Evolutionary conservation across 2,113 vertebrate species (phyloP).

Genomic region (Synodontis membranacea): DNA sequence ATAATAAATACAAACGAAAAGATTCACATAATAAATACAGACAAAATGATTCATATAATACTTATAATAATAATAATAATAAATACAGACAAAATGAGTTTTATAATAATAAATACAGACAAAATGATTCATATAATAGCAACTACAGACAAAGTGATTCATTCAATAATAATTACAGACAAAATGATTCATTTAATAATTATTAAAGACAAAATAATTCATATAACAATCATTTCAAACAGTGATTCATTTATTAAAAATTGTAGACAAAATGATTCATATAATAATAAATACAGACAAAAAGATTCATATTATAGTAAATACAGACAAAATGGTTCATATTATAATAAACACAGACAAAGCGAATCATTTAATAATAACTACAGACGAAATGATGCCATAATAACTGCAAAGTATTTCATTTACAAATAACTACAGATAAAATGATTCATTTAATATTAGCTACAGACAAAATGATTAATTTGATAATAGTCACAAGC

Average conservation of each 20-base stretch:
- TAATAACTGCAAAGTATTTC: no score
- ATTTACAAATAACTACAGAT: no score
- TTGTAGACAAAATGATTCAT: not conserved
- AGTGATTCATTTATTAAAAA: no score
- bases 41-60: not conserved
- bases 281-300: not conserved
- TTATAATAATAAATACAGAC: not conserved
- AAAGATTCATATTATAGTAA: not conserved
- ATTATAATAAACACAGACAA: not conserved
- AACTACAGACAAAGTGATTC: not conserved
- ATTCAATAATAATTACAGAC: not conserved
- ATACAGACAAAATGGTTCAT: not conserved
- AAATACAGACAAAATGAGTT: not conserved
- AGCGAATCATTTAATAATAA: not conserved
- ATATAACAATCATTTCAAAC: not conserved
- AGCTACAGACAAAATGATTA: not conserved
- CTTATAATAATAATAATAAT: not conserved
- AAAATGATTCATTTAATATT: not conserved
- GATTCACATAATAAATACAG: not conserved
- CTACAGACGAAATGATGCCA: not conserved
- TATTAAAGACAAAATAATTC: not conserved
- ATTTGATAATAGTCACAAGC: no score
- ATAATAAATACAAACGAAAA: not conserved
- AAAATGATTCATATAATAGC: not conserved
- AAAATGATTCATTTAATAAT: not conserved